Conservation (phyloP, 2,797 vertebrate genomes). For the Argyrosomus regius region DNA sequence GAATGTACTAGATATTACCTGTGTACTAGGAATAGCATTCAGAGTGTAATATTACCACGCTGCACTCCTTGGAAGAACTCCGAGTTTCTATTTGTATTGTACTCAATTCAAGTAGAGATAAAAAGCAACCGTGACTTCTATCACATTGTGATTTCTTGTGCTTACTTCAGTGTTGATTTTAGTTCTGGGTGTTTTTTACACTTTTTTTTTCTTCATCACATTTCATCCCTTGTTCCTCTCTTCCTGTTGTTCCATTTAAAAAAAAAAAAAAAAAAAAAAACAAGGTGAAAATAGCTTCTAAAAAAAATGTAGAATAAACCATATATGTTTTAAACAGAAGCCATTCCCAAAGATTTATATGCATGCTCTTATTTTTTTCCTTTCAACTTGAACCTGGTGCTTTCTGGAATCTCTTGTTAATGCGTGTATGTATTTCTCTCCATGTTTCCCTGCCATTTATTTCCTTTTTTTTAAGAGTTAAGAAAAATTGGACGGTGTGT, state of each 20-base stretch:
- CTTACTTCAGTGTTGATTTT: slow-evolving; percentile 71
- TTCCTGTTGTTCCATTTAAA: slow-evolving; percentile 49
- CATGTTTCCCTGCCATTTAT: slow-evolving; percentile 54
- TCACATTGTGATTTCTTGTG: slow-evolving; percentile 75
- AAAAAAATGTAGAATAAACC: slow-evolving; percentile 84
- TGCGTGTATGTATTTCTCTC: slow-evolving; percentile 68
- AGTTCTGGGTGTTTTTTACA: slow-evolving; percentile 48
- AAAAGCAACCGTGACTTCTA: slow-evolving; percentile 73
- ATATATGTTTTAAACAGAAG: slow-evolving; percentile 81
- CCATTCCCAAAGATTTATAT: slow-evolving; percentile 83
- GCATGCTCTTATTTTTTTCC: slow-evolving; percentile 81
- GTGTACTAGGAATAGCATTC: slow-evolving; percentile 80
- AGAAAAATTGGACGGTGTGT: slow-evolving; percentile 65
- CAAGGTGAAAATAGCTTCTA: slow-evolving; percentile 78
- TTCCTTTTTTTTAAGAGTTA: slow-evolving; percentile 55
- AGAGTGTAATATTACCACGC: slow-evolving; percentile 70
- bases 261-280: slow-evolving; percentile 25
- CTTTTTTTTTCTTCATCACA: slow-evolving; percentile 60
- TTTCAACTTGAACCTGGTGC: slow-evolving; percentile 73
- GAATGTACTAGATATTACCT: slow-evolving; percentile 83
- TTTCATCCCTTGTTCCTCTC: slow-evolving; percentile 54
- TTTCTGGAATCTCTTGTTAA: slow-evolving; percentile 73
- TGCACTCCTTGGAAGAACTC: slow-evolving; percentile 66
- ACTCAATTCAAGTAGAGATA: slow-evolving; percentile 80
- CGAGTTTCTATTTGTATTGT: slow-evolving; percentile 78